Conservation (phyloP, 1,140 invertebrate genomes). For the Hypsibius dujardini region DNA sequence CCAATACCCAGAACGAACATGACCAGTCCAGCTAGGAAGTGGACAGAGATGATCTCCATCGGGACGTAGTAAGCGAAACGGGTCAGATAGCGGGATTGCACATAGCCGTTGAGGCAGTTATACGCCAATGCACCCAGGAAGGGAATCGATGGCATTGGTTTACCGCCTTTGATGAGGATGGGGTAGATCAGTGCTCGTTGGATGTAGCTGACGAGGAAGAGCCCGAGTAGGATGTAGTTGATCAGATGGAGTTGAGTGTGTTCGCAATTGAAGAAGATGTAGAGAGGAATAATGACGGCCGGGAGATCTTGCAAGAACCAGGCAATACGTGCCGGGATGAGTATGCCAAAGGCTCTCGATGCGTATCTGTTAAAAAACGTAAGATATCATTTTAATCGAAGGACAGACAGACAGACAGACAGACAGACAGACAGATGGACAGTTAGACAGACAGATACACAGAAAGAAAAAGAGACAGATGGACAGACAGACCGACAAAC, state of each 20-base stretch:
- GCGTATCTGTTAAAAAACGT: too few species aligned
- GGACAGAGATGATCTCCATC: not conserved
- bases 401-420: too few species aligned
- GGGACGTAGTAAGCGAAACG: constrained; percentile 24
- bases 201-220: not conserved
- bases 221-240: not conserved
- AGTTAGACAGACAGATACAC: too few species aligned
- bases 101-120: constrained; percentile 37
- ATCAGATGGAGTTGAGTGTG: not conserved
- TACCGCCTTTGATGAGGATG: constrained; percentile 35
- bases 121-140: constrained; percentile 36
- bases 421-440: too few species aligned
- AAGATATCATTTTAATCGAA: too few species aligned
- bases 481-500: too few species aligned
- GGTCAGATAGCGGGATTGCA: constrained; percentile 36
- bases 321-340: constrained; percentile 25
- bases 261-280: not conserved
- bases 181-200: constrained; percentile 36
- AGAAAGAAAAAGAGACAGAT: too few species aligned
- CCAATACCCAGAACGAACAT: constrained; percentile 37
- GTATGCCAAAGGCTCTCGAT: constrained; percentile 25
- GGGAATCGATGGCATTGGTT: constrained; percentile 34
- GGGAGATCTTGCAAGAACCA: constrained; percentile 31
- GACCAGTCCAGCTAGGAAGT: constrained; percentile 27
- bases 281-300: constrained; percentile 26